Evolutionary conservation across 2,797 vertebrate genomes (phyloP).

Genomic region (Alca torda): DNA sequence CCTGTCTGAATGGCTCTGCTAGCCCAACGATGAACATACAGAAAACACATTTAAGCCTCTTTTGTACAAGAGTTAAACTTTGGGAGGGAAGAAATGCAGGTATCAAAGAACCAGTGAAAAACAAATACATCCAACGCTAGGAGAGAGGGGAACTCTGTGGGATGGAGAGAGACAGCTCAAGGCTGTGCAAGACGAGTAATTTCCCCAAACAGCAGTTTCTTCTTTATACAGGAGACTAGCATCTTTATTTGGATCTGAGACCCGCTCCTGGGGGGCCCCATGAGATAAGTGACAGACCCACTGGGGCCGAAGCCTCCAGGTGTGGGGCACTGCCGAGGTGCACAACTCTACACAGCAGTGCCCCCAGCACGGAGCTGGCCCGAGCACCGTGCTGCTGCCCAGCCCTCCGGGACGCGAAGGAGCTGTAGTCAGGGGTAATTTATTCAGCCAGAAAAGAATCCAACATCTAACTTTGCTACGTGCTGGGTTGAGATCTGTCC

Average conservation of each 20-base stretch:
- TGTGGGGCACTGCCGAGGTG: not conserved
- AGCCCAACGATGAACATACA: not conserved
- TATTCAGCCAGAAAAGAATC: not conserved
- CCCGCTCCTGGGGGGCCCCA: not conserved
- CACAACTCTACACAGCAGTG: not conserved
- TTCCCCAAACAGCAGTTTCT: not conserved
- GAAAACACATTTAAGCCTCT: not conserved
- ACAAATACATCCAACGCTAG: fast-evolving
- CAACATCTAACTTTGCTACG: not conserved
- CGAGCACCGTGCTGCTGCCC: not conserved
- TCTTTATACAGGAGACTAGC: not conserved
- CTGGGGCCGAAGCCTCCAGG: not conserved
- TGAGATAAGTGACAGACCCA: not conserved
- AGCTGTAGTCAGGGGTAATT: not conserved
- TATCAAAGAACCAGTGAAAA: not conserved
- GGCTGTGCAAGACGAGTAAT: not conserved
- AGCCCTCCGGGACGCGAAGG: not conserved
- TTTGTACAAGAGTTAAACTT: not conserved
- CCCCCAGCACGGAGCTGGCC: not conserved
- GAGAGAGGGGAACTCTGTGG: not conserved
- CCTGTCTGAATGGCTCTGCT: not conserved
- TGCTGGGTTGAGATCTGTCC: not conserved
- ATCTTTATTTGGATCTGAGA: not conserved
- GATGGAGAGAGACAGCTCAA: not conserved
- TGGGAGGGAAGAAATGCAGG: not conserved